Percentiles rank a stretch among this genome's conserved stretches.
phyloP scores from a whole-genome alignment of 1,140 invertebrate genomes.

The Uloborus diversus region DNA sequence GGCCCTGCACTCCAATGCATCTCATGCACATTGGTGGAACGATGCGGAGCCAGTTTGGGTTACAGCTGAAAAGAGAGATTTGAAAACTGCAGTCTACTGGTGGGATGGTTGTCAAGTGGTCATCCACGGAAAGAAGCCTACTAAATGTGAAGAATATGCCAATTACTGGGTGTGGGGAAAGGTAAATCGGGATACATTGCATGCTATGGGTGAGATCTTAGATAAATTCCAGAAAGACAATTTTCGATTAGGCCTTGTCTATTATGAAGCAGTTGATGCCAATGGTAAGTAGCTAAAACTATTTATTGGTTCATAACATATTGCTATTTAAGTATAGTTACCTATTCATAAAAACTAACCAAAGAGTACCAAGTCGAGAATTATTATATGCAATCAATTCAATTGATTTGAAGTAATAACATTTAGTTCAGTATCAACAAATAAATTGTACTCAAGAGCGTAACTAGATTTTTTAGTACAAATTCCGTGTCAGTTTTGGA shows the following conservation, averaged over 20 bases:
- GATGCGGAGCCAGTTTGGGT: constrained; percentile 58
- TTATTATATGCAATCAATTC: no score
- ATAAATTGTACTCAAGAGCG: no score
- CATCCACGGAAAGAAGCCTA: constrained; percentile 36
- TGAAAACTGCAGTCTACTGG: constrained; percentile 57
- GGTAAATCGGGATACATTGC: constrained; percentile 52
- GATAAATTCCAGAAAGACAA: constrained; percentile 56
- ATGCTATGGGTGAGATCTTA: constrained; percentile 47
- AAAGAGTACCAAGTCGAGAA: no score
- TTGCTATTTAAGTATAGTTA: no score
- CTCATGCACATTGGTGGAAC: constrained; percentile 58
- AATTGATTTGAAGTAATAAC: no score
- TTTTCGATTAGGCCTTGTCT: constrained; percentile 57
- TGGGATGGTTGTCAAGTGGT: constrained; percentile 60
- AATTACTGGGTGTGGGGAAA: constrained; percentile 59
- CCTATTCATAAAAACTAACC: no score
- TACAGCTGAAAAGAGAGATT: constrained; percentile 56
- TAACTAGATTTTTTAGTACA: no score
- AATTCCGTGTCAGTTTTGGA: no score
- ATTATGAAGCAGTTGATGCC: constrained; percentile 59
- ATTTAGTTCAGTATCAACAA: no score
- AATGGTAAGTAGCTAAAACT: constrained; percentile 35
- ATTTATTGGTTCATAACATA: no score
- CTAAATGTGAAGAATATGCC: constrained; percentile 52
- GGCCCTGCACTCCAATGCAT: constrained; percentile 55